Base-by-base conservation (phyloP, 2,113 vertebrate species). In the Scophthalmus maximus region DNA sequence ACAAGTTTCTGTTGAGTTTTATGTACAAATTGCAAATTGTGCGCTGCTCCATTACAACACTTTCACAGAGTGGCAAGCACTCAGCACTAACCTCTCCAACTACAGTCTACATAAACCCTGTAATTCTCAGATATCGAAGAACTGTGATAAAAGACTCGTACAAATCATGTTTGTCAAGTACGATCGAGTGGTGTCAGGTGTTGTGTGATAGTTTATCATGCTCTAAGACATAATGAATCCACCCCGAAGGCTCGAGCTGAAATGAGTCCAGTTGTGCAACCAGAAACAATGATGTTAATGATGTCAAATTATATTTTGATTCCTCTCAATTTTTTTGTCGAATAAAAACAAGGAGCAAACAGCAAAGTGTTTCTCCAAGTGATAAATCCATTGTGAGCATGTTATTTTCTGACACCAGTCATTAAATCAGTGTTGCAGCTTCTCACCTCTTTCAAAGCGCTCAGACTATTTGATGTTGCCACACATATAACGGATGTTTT, bases 381-480 rank as follows among this genome's bases (percentile, higher is more conserved):
- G 8, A 47, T 34, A 18, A 44, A 55, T n/a, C 50, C 50, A 26
- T 32, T 42, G 49, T 58, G 52, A 53, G 29, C 27, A 9, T 58
- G 18, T 60, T 42, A 12, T 36, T 25, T n/a, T 65, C 40, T 32
- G 40, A 51, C 34, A 29, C 20, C 34, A n/a, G 40, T 32, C 15
- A 32, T 53, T 76, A 68, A 59, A 72, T 42, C 1, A 8, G 22
- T 56, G 68, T 14, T 77, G 25, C 56, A 64, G 12, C 29, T 12
- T 22, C 27, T 22, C 38, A 49, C 47, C 20, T 27, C 30, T 60
- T 50, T 59, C 52, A 46, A 68, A 52, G 38, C 6, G 17, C 9
- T n/a, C 47, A 30, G 15, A 11, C 36, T 23, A 36, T 71, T 76
- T 72, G 56, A 75, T 70, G 5, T 46, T 15, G 65, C 34, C 42